These are phyloP conservation scores for Brotula barbata DNA, from an alignment of 2,797 vertebrate species.

Conservation along the genomic window DNA sequence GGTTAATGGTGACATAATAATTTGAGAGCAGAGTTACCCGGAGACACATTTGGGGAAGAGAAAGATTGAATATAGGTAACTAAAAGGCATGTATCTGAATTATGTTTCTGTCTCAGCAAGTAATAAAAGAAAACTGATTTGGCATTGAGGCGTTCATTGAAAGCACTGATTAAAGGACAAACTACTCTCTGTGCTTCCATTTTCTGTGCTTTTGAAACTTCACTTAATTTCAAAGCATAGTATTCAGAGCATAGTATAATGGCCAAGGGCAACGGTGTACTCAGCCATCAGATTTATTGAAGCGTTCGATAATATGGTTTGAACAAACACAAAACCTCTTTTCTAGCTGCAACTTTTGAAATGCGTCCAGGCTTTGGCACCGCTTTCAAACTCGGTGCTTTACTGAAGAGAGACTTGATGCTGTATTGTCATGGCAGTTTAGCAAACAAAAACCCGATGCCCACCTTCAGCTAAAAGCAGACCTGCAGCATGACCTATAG, in stretches of 20 bases:
- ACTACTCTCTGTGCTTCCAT: slow-evolving; percentile 47
- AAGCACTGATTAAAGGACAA: slow-evolving; percentile 62
- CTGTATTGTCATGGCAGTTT: slow-evolving; percentile 31
- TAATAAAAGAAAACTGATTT: slow-evolving; percentile 40
- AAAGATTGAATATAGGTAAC: slow-evolving; percentile 30
- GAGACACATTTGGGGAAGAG: slow-evolving; percentile 27
- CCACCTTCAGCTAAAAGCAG: slow-evolving; percentile 14
- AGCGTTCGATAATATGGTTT: slow-evolving; percentile 49
- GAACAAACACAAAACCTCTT: slow-evolving; percentile 57
- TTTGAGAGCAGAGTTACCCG: slow-evolving; percentile 38
- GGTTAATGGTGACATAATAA: slow-evolving; percentile 38
- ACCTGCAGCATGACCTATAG: neutral
- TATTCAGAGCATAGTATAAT: slow-evolving; percentile 57
- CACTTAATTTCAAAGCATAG: slow-evolving; percentile 65
- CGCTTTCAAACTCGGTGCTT: slow-evolving; percentile 36
- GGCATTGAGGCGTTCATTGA: slow-evolving; percentile 56
- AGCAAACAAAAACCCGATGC: slow-evolving; percentile 14
- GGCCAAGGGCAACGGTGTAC: slow-evolving; percentile 61
- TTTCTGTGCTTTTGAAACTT: slow-evolving; percentile 62
- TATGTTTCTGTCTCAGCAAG: slow-evolving; percentile 52
- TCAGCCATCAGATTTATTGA: slow-evolving; percentile 62
- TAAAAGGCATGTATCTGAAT: slow-evolving; percentile 59
- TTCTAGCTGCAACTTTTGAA: slow-evolving; percentile 40
- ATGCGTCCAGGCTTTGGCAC: slow-evolving; percentile 27
- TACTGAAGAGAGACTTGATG: slow-evolving; percentile 23